Conservation (phyloP, 92 coral and sea anemone genomes). For the Muricea muricata region DNA sequence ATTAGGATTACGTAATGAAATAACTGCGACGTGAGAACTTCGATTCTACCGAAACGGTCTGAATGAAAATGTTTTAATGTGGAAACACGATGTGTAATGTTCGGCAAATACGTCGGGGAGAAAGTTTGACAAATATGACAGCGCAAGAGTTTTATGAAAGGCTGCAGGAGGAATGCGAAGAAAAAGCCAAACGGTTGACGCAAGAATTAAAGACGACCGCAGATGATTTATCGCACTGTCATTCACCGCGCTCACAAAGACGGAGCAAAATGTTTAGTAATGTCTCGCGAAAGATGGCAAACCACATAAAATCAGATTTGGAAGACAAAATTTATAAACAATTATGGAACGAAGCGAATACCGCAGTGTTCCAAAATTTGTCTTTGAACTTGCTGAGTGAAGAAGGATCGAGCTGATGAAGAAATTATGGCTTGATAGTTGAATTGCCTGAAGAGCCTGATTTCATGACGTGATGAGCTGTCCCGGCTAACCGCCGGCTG, state of each 20-base stretch:
- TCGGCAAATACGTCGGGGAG: constrained; percentile 14
- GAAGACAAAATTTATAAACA: constrained; percentile 32
- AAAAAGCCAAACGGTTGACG: constrained; percentile 12
- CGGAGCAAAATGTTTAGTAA: constrained; percentile 11
- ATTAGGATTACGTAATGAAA: background rate
- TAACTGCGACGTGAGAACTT: too few relatives aligned
- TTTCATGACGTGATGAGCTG: too few relatives aligned
- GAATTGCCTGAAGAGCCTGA: too few relatives aligned
- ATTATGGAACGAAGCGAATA: constrained; percentile 44
- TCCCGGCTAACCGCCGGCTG: too few relatives aligned
- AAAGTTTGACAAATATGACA: constrained; percentile 23
- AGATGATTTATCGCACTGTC: constrained; percentile 15
- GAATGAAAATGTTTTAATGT: background rate
- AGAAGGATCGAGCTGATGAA: too few relatives aligned
- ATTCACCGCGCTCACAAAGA: constrained; percentile 39
- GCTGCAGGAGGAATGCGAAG: constrained; percentile 17
- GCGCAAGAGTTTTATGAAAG: constrained; percentile 31
- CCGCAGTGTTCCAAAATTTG: constrained; percentile 34
- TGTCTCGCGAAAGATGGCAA: constrained; percentile 16
- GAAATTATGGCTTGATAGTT: too few relatives aligned
- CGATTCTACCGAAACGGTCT: too few relatives aligned
- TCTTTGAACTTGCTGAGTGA: background rate
- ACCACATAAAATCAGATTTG: constrained; percentile 7
- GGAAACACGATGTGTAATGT: background rate
- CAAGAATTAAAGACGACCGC: constrained; percentile 22